Evolutionary conservation across 2,888 invertebrate species (phyloP), one percentile per base, ranked within the genome.

Genomic region (Eilema sororculum): DNA sequence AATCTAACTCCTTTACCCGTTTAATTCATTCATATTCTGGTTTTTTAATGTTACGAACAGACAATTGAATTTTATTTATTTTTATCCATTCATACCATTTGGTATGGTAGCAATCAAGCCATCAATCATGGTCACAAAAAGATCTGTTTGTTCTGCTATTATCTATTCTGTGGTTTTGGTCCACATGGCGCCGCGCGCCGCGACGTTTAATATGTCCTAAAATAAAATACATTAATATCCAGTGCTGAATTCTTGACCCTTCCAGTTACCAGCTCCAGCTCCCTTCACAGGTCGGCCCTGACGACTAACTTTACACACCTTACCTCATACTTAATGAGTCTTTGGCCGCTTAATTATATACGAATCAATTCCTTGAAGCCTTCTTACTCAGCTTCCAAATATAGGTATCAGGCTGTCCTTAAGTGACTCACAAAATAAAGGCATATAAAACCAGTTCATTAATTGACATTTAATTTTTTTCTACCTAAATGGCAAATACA

Each of bases 241-340:
- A 69, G 68, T 63, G 69, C 58, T 63, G 65, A 79, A 75, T 77
- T 80, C 68, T 71, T 68, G 71, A 64, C 57, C 33, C 60, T 59
- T 74, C 78, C 67, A 80, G 76, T 69, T 81, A 61, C 67, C 69
- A 28, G 41, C 30, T 57, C 30, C 65, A 70, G n/a, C n/a, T 77
- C 78, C 75, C 81, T 70, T 81, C 77, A 81, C 79, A 65, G 41
- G 28, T 22, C 66, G 79, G 67, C 79, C 77, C 46, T 77, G 77
- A 73, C 71, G 71, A 73, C 72, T 41, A 62, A 41, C 22, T 25
- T 20, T 65, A 46, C 60, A 10, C 60, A 65, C 30, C 57, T 80
- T 80, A 63, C 74, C 24, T 68, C 68, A 76, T 28, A 57, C 56
- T 67, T 72, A 81, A 74, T 78, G 67, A 80, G 33, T 62, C 52